phyloP scores from a whole-genome alignment of 2,888 invertebrate genomes.

The Ethmia dodecea region DNA sequence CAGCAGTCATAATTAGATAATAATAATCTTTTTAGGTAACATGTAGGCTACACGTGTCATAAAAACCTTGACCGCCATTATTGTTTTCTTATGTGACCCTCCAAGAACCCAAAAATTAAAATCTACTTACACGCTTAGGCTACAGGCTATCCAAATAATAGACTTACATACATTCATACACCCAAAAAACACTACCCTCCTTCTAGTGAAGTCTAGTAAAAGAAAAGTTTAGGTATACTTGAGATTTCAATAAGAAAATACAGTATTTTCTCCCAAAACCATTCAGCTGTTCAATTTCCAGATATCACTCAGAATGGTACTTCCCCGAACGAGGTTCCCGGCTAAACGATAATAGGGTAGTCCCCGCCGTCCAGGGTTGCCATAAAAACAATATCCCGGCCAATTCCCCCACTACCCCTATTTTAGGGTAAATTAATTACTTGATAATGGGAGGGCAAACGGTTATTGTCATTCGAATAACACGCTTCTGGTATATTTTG shows the following conservation, averaged over 20 bases:
- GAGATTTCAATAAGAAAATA: too few relatives aligned
- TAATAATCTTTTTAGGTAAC: too few relatives aligned
- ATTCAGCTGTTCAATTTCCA: too few relatives aligned
- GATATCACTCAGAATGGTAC: too few relatives aligned
- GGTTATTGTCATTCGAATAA: not conserved
- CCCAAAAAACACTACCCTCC: not conserved
- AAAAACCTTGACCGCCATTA: too few relatives aligned
- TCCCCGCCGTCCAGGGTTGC: not conserved
- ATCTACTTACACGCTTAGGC: not conserved
- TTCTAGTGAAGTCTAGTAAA: not conserved
- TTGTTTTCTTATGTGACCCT: too few relatives aligned
- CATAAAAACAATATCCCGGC: slow-evolving; percentile 5
- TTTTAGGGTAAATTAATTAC: slow-evolving; percentile 7
- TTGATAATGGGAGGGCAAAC: not conserved
- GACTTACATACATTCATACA: not conserved
- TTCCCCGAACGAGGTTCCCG: too few relatives aligned
- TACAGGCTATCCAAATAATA: not conserved
- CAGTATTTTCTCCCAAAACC: too few relatives aligned
- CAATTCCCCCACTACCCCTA: slow-evolving; percentile 4
- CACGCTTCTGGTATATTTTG: not conserved
- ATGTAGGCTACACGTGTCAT: too few relatives aligned
- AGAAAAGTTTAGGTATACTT: too few relatives aligned
- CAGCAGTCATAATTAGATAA: too few relatives aligned
- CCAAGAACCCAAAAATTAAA: too few relatives aligned
- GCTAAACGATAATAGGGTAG: slow-evolving; percentile 1